These are phyloP conservation scores for Zaprionus vittiger DNA, from an alignment of 1,140 invertebrate species.

Conservation along the genomic window DNA sequence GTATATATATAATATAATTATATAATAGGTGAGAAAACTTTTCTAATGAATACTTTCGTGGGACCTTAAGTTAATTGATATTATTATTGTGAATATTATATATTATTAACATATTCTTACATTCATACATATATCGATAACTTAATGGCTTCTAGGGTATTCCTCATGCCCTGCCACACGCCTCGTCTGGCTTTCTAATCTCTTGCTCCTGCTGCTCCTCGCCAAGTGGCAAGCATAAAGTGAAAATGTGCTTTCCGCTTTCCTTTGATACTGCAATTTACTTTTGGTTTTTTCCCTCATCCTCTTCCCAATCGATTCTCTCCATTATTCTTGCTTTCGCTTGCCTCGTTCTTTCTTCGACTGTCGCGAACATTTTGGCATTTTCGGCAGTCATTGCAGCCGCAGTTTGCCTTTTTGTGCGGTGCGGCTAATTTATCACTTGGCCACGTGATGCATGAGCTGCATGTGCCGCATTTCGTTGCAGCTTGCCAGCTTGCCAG, in stretches of 20 bases:
- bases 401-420: slow-evolving; percentile 8
- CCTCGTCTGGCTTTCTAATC: slow-evolving; percentile 35
- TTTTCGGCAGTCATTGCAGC: slow-evolving; percentile 3
- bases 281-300: slow-evolving; percentile 32
- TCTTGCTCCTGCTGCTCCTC: slow-evolving; percentile 10
- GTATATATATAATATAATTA: no score
- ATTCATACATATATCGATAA: not conserved
- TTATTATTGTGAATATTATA: no score
- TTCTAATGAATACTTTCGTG: no score
- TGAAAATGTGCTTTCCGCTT: slow-evolving; percentile 47
- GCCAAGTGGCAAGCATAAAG: slow-evolving; percentile 36
- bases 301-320: not conserved
- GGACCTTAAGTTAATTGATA: not conserved
- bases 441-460: slow-evolving; percentile 54
- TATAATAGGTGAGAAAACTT: no score
- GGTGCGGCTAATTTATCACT: slow-evolving; percentile 48
- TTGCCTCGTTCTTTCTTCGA: slow-evolving; percentile 21
- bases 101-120: no score
- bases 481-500: slow-evolving; percentile 31
- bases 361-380: slow-evolving; percentile 2
- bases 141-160: slow-evolving; percentile 16
- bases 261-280: slow-evolving; percentile 34
- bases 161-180: not conserved
- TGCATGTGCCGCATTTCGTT: slow-evolving; percentile 19
- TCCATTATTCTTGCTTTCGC: slow-evolving; percentile 18